These are phyloP conservation scores for Rhopalosiphum padi DNA, from an alignment of 1,140 invertebrate species.

Conservation along the genomic window DNA sequence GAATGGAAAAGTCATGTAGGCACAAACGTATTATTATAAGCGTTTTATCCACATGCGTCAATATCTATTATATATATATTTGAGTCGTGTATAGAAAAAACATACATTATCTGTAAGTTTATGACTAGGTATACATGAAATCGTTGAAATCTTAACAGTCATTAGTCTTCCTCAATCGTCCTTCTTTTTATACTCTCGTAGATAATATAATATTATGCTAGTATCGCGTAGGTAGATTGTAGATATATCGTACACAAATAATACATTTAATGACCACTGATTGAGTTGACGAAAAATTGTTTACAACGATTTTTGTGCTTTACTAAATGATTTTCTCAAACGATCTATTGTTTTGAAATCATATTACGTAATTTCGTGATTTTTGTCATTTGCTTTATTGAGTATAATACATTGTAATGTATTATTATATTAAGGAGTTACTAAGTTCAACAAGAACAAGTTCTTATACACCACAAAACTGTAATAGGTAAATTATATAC, in stretches of 20 bases:
- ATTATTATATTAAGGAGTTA: background rate
- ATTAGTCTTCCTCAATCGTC: background rate
- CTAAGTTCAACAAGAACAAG: background rate
- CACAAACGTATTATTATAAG: background rate
- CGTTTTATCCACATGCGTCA: background rate
- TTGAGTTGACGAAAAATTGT: background rate
- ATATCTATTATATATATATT: background rate
- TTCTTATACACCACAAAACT: background rate
- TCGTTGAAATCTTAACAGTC: slow-evolving; percentile 5
- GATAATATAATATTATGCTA: background rate
- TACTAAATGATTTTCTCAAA: background rate
- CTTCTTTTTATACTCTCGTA: background rate
- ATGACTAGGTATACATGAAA: background rate
- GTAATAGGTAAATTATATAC: background rate
- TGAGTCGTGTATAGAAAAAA: slow-evolving; percentile 11
- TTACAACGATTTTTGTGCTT: background rate
- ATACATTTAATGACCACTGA: background rate
- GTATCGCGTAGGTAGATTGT: background rate
- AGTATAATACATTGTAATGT: background rate
- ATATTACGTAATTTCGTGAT: background rate
- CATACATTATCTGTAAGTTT: background rate
- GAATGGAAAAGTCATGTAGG: background rate
- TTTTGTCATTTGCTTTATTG: background rate
- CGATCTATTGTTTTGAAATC: background rate
- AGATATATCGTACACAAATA: background rate